phyloP scores from a whole-genome alignment of 2,797 vertebrate species.

The Fundulus diaphanus region DNA sequence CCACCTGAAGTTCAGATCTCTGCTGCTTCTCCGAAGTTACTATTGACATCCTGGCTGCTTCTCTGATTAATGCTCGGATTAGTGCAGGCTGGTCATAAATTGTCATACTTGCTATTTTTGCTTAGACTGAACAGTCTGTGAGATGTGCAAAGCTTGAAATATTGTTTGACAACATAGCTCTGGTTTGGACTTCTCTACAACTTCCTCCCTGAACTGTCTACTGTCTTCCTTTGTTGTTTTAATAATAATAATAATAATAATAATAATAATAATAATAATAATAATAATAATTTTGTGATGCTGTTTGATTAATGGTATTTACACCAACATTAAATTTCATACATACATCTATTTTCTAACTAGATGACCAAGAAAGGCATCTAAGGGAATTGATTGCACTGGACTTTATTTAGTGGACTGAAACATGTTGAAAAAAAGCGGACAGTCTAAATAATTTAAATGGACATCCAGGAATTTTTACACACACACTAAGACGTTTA shows the following conservation, averaged over 20 bases:
- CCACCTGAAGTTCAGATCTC: background rate
- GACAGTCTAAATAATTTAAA: conserved; percentile 18
- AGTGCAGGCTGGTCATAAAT: no score
- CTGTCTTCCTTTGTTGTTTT: background rate
- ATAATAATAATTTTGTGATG: no score
- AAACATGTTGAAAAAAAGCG: background rate
- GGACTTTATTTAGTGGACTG: background rate
- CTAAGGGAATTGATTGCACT: no score
- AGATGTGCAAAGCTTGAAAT: background rate
- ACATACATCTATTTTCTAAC: background rate
- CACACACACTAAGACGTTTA: conserved; percentile 21
- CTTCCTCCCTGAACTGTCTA: background rate
- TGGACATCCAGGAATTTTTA: conserved; percentile 31
- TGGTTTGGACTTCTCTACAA: background rate
- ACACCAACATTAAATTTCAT: background rate
- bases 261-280: no score
- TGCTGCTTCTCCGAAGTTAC: background rate
- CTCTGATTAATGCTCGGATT: background rate
- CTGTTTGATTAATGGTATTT: background rate
- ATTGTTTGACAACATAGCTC: background rate
- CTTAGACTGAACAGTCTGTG: background rate
- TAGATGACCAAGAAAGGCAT: no score
- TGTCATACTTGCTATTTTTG: background rate
- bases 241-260: no score
- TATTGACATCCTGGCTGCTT: background rate